Evolutionary conservation across 2,113 vertebrate genomes (phyloP).

Genomic region (Struthidea cinerea): DNA sequence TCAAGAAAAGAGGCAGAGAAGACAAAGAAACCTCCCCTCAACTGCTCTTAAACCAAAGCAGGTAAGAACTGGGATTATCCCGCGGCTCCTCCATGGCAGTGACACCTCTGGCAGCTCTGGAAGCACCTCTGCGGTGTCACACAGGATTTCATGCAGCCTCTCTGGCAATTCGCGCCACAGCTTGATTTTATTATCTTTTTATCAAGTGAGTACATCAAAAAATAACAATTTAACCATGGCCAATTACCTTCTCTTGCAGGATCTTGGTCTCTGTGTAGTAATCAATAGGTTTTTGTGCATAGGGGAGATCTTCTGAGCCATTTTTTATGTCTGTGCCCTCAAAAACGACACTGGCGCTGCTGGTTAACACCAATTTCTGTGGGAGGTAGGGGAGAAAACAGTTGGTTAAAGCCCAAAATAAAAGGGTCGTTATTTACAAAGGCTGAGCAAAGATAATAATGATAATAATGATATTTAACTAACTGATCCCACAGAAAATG

Average conservation of each 20-base stretch:
- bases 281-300: constrained; percentile 89
- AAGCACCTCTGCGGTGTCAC: rapidly evolving
- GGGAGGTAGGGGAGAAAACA: background rate
- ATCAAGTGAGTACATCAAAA: background rate
- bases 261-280: constrained; percentile 98
- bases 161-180: background rate
- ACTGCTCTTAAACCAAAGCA: background rate
- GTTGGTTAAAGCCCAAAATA: background rate
- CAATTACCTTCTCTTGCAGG: constrained; percentile 88
- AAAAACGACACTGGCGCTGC: constrained; percentile 95
- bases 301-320: constrained; percentile 90
- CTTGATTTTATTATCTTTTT: background rate
- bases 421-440: background rate
- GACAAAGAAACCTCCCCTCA: background rate
- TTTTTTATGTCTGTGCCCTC: constrained; percentile 92
- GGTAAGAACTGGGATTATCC: background rate
- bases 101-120: background rate
- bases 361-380: constrained; percentile 93
- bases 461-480: background rate
- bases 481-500: background rate
- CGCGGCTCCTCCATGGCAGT: background rate
- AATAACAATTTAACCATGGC: background rate
- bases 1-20: background rate
- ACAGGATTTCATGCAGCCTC: background rate
- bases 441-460: background rate